Conservation (phyloP, 1,140 invertebrate genomes). For the Caenorhabditis remanei region DNA sequence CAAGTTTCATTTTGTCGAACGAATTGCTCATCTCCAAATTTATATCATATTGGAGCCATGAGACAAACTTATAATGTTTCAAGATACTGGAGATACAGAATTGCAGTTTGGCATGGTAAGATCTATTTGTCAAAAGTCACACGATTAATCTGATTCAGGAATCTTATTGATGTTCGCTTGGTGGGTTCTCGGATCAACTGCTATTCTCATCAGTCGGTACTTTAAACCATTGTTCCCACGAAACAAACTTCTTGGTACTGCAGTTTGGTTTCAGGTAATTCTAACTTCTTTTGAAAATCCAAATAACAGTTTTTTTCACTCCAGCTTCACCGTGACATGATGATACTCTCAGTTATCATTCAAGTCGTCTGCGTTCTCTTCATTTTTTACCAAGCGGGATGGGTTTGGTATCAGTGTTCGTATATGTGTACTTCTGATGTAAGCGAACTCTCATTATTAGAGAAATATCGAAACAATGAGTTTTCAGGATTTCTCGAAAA, state of each 20-base stretch:
- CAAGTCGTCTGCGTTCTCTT: slow-evolving; percentile 56
- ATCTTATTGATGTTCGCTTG: slow-evolving; percentile 61
- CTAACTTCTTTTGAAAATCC: not conserved
- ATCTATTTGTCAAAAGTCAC: not conserved
- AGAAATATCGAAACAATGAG: not conserved
- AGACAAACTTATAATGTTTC: slow-evolving; percentile 49
- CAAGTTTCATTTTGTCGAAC: slow-evolving; percentile 59
- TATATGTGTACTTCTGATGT: slow-evolving; percentile 64
- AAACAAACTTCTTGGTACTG: slow-evolving; percentile 60
- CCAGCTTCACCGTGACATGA: slow-evolving; percentile 60
- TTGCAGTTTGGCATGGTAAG: slow-evolving; percentile 64
- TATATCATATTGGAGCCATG: slow-evolving; percentile 52
- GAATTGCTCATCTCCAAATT: slow-evolving; percentile 58
- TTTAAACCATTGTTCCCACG: slow-evolving; percentile 64
- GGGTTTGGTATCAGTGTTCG: slow-evolving; percentile 65
- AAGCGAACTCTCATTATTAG: not conserved
- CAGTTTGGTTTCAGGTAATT: slow-evolving; percentile 63
- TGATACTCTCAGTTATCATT: slow-evolving; percentile 50
- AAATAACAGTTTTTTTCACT: not conserved
- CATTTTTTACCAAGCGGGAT: slow-evolving; percentile 65
- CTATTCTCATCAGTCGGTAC: slow-evolving; percentile 63
- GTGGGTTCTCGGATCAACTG: slow-evolving; percentile 64
- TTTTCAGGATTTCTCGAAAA: slow-evolving; percentile 62
- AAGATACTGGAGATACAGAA: slow-evolving; percentile 64
- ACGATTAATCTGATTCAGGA: slow-evolving; percentile 13